Evolutionary conservation across 1,140 invertebrate genomes (phyloP).

Genomic region (Brachionus sp.): DNA sequence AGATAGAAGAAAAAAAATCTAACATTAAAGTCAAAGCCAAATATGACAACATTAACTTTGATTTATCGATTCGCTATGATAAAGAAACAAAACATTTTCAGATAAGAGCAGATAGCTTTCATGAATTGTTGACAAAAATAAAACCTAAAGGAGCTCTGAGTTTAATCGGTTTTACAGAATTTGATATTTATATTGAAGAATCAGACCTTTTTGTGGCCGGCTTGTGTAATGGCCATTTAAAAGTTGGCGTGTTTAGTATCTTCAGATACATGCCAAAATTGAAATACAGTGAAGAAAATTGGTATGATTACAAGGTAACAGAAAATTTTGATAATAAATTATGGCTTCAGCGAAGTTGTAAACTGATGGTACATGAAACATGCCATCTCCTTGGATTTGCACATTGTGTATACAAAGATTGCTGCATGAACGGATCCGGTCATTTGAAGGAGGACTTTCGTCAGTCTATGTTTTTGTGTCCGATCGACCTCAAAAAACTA

Average conservation of each 20-base stretch:
- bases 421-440: constrained; percentile 56
- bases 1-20: constrained; percentile 48
- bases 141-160: constrained; percentile 52
- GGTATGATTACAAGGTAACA: constrained; percentile 49
- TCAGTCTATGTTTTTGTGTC: constrained; percentile 55
- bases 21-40: constrained; percentile 47
- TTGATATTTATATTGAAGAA: constrained; percentile 53
- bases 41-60: constrained; percentile 46
- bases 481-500: constrained; percentile 55
- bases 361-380: constrained; percentile 55
- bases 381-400: constrained; percentile 53
- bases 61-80: constrained; percentile 50
- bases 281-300: constrained; percentile 51
- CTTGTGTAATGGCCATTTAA: constrained; percentile 52
- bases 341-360: constrained; percentile 48
- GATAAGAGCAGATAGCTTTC: constrained; percentile 50
- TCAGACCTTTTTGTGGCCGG: constrained; percentile 55
- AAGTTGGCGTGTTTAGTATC: constrained; percentile 54
- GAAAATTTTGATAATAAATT: constrained; percentile 46
- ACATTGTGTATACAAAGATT: constrained; percentile 54
- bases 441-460: constrained; percentile 53
- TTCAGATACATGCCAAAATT: constrained; percentile 52
- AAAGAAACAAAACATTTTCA: constrained; percentile 50
- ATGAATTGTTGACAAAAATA: constrained; percentile 48
- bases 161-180: constrained; percentile 53